These are phyloP conservation scores for Hemichromis elongatus DNA, from an alignment of 2,113 vertebrate species.

Conservation along the genomic window DNA sequence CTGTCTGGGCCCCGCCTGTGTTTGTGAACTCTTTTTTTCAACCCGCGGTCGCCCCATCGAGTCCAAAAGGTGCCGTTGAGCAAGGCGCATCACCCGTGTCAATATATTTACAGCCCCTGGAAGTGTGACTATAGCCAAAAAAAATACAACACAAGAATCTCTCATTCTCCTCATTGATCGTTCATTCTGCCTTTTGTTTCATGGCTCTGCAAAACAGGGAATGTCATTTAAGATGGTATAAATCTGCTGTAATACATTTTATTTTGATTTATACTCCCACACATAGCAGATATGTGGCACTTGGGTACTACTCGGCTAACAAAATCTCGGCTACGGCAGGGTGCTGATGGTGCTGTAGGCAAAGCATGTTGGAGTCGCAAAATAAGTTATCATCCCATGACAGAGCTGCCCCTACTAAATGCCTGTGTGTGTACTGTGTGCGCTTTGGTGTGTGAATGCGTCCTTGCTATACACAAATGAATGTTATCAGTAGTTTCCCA, in stretches of 20 bases:
- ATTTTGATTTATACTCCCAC: fast-evolving
- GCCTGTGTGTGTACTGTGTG: neutral
- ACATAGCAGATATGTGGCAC: neutral
- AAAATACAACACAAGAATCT: neutral
- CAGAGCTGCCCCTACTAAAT: neutral
- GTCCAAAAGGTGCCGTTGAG: conserved; percentile 55
- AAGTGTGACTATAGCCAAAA: neutral
- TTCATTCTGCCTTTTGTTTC: neutral
- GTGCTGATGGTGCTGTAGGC: neutral
- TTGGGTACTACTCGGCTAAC: neutral
- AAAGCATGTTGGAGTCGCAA: neutral
- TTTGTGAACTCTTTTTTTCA: conserved; percentile 10
- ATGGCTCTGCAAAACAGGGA: neutral
- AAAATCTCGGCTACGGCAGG: neutral
- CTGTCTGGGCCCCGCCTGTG: neutral
- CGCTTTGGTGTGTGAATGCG: conserved; percentile 21
- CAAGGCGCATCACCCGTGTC: conserved; percentile 45
- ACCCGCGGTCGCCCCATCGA: conserved; percentile 4
- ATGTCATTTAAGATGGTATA: neutral
- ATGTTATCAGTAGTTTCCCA: conserved; percentile 63
- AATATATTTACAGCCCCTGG: conserved; percentile 39
- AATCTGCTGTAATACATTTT: neutral
- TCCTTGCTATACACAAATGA: conserved; percentile 49
- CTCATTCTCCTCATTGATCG: neutral
- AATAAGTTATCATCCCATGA: conserved; percentile 25